Conservation (phyloP, 2,113 vertebrate genomes). For the Bubo blakistoni region DNA sequence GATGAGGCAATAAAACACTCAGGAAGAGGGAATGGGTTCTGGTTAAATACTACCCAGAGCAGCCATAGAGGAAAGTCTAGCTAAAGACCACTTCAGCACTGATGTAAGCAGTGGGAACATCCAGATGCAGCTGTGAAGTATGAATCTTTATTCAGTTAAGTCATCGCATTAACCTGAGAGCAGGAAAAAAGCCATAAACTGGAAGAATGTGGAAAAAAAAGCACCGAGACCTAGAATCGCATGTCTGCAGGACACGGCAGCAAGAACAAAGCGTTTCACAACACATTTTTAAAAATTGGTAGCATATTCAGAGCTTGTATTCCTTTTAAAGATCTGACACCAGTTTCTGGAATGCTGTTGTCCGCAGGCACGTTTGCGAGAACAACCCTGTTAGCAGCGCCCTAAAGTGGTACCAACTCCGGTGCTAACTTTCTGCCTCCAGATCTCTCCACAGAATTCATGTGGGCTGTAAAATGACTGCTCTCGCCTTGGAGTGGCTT, state of each 20-base stretch:
- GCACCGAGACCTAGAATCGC: background rate
- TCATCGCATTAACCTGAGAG: background rate
- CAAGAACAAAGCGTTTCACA: background rate
- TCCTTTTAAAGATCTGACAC: background rate
- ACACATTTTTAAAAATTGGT: accelerated
- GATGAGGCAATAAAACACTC: background rate
- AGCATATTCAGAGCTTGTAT: background rate
- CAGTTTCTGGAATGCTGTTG: background rate
- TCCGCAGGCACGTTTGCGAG: accelerated
- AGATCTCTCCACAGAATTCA: background rate
- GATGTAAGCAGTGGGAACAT: background rate
- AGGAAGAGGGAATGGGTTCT: background rate
- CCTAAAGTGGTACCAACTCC: background rate
- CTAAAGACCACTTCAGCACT: background rate
- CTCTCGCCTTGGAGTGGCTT: background rate
- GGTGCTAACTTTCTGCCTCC: background rate
- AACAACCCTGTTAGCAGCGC: background rate
- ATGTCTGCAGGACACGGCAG: background rate
- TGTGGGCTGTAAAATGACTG: background rate
- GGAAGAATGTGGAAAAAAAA: background rate
- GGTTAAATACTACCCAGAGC: background rate
- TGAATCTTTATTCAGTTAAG: background rate
- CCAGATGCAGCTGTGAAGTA: background rate
- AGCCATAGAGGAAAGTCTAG: background rate
- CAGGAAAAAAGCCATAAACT: background rate